phyloP scores from a whole-genome alignment of 1,140 invertebrate species.

The Drosophila persimilis region DNA sequence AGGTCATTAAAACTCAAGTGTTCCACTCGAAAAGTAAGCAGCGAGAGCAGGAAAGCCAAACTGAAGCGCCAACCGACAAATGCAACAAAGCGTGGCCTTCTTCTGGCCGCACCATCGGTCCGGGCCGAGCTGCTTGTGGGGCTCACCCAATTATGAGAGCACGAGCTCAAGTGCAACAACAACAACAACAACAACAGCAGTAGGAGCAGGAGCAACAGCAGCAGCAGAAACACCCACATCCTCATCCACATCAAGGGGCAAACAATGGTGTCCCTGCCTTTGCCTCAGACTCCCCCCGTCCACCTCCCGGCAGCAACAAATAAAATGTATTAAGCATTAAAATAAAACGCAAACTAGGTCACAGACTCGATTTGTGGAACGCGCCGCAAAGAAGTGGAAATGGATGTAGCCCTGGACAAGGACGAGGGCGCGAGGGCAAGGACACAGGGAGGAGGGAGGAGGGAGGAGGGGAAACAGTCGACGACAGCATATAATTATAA shows the following conservation, averaged over 20 bases:
- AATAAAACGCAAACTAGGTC: conserved; percentile 74
- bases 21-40: conserved; percentile 57
- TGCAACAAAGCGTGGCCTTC: conserved; percentile 61
- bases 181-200: conserved; percentile 48
- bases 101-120: neutral
- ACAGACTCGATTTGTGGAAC: conserved; percentile 59
- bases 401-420: conserved; percentile 22
- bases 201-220: too few relatives aligned
- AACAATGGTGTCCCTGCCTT: conserved; percentile 51
- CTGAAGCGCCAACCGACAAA: conserved; percentile 48
- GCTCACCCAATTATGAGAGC: conserved; percentile 71
- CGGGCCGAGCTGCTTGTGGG: conserved; percentile 14
- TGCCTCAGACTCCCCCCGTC: conserved; percentile 3
- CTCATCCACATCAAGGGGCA: conserved; percentile 55
- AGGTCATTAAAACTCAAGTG: conserved; percentile 77
- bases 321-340: conserved; percentile 72
- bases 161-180: conserved; percentile 67
- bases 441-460: neutral
- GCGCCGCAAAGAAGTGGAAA: conserved; percentile 12
- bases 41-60: conserved; percentile 44
- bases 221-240: conserved; percentile 25
- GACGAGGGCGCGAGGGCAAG: neutral
- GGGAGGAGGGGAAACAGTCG: conserved; percentile 1
- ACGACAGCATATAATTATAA: conserved; percentile 65
- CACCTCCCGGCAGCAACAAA: conserved; percentile 49